Percentiles rank a stretch among this genome's conserved stretches.
phyloP scores from a whole-genome alignment of 1,140 invertebrate genomes.

The Luehdorfia chinensis region DNA sequence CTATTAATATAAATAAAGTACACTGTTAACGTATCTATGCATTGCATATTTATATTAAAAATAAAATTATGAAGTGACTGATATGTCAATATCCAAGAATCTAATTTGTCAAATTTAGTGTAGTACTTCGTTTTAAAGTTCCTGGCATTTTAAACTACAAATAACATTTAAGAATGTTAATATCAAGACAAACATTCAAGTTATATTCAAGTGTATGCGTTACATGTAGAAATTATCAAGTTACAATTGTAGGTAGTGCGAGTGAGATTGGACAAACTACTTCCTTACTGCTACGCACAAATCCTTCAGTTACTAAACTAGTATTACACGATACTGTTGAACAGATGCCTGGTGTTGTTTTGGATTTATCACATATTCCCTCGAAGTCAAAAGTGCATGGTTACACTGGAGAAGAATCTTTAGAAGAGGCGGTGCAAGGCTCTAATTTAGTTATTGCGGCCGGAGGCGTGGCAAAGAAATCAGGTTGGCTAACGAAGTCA shows the following conservation, averaged over 20 bases:
- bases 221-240: conserved; percentile 27
- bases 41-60: too few relatives aligned
- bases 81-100: too few relatives aligned
- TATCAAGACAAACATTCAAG: neutral
- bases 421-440: conserved; percentile 42
- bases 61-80: too few relatives aligned
- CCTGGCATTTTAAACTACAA: too few relatives aligned
- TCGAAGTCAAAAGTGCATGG: conserved; percentile 31
- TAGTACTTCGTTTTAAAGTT: too few relatives aligned
- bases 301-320: conserved; percentile 38
- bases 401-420: conserved; percentile 30
- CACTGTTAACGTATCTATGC: too few relatives aligned
- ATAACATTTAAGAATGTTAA: conserved; percentile 3
- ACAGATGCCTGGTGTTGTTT: conserved; percentile 32
- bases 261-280: conserved; percentile 46
- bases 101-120: too few relatives aligned
- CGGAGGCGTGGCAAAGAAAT: conserved; percentile 83
- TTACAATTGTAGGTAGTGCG: conserved; percentile 42
- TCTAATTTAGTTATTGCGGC: conserved; percentile 82
- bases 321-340: conserved; percentile 34
- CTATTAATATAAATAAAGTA: too few relatives aligned
- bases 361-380: conserved; percentile 50
- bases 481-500: conserved; percentile 79
- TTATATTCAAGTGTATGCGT: neutral
- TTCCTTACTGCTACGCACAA: conserved; percentile 34